Conservation (phyloP, 2,797 vertebrate genomes). For the Nyctibius grandis region DNA sequence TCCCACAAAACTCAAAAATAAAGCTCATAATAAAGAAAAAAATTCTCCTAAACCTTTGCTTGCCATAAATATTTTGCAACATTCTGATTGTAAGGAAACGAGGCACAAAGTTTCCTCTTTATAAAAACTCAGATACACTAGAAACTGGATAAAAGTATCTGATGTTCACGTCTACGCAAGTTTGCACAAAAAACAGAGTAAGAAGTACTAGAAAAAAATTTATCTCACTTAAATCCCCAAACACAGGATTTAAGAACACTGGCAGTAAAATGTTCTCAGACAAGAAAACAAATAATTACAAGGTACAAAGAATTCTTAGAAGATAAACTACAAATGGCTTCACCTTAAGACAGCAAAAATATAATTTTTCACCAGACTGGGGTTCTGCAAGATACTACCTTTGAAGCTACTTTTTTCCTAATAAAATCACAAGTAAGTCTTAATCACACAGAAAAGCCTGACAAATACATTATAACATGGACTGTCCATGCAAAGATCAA, state of each 20-base stretch:
- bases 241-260: background rate
- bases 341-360: background rate
- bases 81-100: background rate
- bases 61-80: background rate
- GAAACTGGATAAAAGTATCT: background rate
- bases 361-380: background rate
- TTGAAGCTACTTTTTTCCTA: background rate
- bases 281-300: background rate
- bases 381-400: background rate
- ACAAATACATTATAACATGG: background rate
- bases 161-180: background rate
- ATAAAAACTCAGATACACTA: background rate
- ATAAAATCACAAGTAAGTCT: background rate
- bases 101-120: background rate
- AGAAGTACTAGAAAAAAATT: background rate
- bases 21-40: background rate
- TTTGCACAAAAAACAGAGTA: background rate
- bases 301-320: background rate
- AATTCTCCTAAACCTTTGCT: background rate
- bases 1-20: background rate
- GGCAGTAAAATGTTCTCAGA: background rate
- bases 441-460: background rate
- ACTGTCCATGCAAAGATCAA: background rate
- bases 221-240: background rate
- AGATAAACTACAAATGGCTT: background rate